Evolutionary conservation across 2,888 invertebrate species (phyloP), one percentile per base, ranked within the genome.

Genomic region (Stenolophus ochropezus): DNA sequence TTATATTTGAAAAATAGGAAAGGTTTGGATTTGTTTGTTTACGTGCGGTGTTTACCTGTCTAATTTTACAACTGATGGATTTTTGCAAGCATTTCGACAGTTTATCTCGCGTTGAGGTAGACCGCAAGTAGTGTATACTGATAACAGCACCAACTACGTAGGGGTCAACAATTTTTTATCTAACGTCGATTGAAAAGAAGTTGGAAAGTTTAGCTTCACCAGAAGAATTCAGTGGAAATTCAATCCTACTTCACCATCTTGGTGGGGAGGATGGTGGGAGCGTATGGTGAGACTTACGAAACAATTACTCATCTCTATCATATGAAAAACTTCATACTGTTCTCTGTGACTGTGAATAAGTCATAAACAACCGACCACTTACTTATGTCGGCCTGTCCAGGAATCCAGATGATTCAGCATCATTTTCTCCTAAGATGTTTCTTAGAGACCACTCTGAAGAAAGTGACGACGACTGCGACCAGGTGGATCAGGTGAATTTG

Each of bases 191-290:
- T 85, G 84, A 85, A 79, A 83, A 0, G 56, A 33, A 3, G 84
- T 86, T 23, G 4, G 14, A 8, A 69, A 80, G 3, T 79, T 83
- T 25, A 84, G 61, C 20, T 69, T 71, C 8, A 27, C 58, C 8
- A 8, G 27, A 23, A 20, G 74, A 27, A 85, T 86, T 21, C 42
- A 69, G 14, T 85, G 85, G 86, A 83, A 83, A 16, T 89, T 89
- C 82, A 89, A 86, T 76, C 86, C 87, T 2, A 87, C 87, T 4
- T 82, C 85, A 0, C 86, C 88, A 8, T 84, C 89, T 1, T 89
- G 89, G 88, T 87, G 87, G 87, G 88, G 88, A 76, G 88, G 89
- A 27, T 87, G 86, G 83, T 89, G 87, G 85, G 88, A 89, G 83
- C 83, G 88, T 8, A 79, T 89, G 14, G 84, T 88, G 4, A 84